Evolutionary conservation across 2,888 invertebrate genomes (phyloP).

Genomic region (Lasioglossum leucozonium): DNA sequence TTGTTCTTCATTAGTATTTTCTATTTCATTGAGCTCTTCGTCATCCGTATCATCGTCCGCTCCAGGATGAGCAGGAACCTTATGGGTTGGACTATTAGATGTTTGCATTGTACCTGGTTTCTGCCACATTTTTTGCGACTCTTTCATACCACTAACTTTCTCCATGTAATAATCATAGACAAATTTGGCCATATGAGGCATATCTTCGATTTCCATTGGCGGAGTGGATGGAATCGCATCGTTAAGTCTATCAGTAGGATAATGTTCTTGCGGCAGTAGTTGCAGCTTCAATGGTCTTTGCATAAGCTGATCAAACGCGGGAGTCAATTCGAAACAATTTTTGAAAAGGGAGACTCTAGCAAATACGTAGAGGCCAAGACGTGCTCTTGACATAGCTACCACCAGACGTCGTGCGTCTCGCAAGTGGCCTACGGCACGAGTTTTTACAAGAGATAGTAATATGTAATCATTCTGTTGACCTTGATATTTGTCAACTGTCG

Average conservation of each 20-base stretch:
- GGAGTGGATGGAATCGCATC: slow-evolving; percentile 83
- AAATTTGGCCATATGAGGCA: slow-evolving; percentile 97
- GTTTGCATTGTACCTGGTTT: slow-evolving; percentile 87
- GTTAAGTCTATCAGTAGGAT: slow-evolving; percentile 89
- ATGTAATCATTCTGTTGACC: slow-evolving; percentile 99
- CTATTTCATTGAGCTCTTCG: slow-evolving; percentile 85
- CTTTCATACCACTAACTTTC: slow-evolving; percentile 89
- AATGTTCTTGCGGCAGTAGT: slow-evolving; percentile 92
- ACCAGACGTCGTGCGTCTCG: slow-evolving; percentile 98
- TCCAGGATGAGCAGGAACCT: slow-evolving; percentile 89
- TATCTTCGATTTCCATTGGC: slow-evolving; percentile 90
- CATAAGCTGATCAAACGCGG: slow-evolving; percentile 96
- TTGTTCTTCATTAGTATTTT: slow-evolving; percentile 26
- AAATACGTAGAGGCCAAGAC: slow-evolving; percentile 98
- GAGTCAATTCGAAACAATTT: slow-evolving; percentile 98
- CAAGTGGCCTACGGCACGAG: slow-evolving; percentile 98
- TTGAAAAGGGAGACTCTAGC: slow-evolving; percentile 96
- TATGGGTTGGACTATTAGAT: slow-evolving; percentile 86
- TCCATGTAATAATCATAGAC: slow-evolving; percentile 96
- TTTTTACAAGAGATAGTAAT: slow-evolving; percentile 97
- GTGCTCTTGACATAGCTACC: slow-evolving; percentile 98
- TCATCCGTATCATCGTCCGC: slow-evolving; percentile 88
- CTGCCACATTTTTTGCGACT: slow-evolving; percentile 86
- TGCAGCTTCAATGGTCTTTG: slow-evolving; percentile 92
- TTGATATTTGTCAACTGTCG: slow-evolving; percentile 99